Base-by-base conservation (phyloP, 2,113 vertebrate species). In the Ammodytes dubius region DNA sequence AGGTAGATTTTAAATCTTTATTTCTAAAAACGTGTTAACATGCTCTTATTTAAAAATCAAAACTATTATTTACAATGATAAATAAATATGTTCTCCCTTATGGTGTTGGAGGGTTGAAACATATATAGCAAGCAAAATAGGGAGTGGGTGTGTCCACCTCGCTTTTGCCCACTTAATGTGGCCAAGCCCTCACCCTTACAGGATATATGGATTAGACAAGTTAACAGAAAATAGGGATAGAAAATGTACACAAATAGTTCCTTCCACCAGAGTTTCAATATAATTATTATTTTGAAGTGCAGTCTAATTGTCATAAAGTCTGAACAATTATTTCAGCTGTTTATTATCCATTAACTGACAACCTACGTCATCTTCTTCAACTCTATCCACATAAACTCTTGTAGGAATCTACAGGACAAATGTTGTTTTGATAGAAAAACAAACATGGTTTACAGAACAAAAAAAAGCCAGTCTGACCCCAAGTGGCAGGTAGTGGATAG, bases 1-100 rank as follows among this genome's bases (percentile, higher is more conserved):
- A 84, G 46, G 68, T 73, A 85, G 64, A 82, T 65, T 89, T 80
- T 84, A 82, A 47, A 83, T 56, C 8, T 94, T 93, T 92, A 92
- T 93, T 94, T 82, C 86, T 90, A 89, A 84, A 92, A 94, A 93
- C 86, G 73, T 84, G 59, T 87, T 89, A 27, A 88, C 92, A 92
- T 93, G 89, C 83, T 88, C 89, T 88, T 70, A 82, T 87, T 91
- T 86, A 90, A 87, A 90, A 90, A 92, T 93, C 87, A 90, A 92
- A 91, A 89, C 82, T 92, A 91, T 86, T 93, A 94, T 92, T 89
- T 93, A 93, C 93, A 94, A 86, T 83, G 86, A 89, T 83, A 77
- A 47, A 79, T 93, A 93, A 94, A 94, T 94, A 94, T 92, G 88
- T 79, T 87, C 43, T 87, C 86, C 91, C 83, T 82, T 83, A 78